Percentiles rank a stretch among this genome's conserved stretches.
phyloP scores from a whole-genome alignment of 37 sponge, comb jelly and placozoan species.

The Aphrocallistes beatrix region DNA sequence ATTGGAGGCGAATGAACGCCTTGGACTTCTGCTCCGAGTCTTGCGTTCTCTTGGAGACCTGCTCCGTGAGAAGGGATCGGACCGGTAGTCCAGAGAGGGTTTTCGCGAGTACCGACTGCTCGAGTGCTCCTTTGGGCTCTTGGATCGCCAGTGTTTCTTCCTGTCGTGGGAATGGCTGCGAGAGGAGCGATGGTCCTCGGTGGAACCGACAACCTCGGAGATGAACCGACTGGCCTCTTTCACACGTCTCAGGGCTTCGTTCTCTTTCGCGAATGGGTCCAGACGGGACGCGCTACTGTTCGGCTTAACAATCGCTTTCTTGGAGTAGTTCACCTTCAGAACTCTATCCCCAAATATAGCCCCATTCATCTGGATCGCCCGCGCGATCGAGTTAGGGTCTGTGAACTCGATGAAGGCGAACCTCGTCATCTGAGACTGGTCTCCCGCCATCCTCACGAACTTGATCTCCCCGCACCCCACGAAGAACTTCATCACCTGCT shows the following conservation, averaged over 20 bases:
- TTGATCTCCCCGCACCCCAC: constrained; percentile 90
- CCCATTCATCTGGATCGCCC: constrained; percentile 80
- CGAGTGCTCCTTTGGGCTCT: too few relatives aligned
- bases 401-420: constrained; percentile 98
- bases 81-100: background rate
- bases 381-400: constrained; percentile 54
- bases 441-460: constrained; percentile 88
- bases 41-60: background rate
- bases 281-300: constrained; percentile 30
- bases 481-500: constrained; percentile 85
- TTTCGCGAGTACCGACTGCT: background rate
- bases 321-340: constrained; percentile 86
- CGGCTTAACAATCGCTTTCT: constrained; percentile 87
- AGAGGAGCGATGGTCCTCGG: background rate
- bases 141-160: background rate
- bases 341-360: constrained; percentile 77
- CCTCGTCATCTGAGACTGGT: constrained; percentile 90
- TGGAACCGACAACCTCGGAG: background rate
- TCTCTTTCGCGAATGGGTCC: constrained; percentile 35
- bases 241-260: constrained; percentile 68
- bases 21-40: too few relatives aligned
- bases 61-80: background rate
- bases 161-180: background rate
- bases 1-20: too few relatives aligned
- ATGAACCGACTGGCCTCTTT: constrained; percentile 49